Percentiles rank a stretch among this genome's conserved stretches.
Evolutionary conservation across 2,888 invertebrate genomes (phyloP).

Genomic region (Cyclophora punctaria): DNA sequence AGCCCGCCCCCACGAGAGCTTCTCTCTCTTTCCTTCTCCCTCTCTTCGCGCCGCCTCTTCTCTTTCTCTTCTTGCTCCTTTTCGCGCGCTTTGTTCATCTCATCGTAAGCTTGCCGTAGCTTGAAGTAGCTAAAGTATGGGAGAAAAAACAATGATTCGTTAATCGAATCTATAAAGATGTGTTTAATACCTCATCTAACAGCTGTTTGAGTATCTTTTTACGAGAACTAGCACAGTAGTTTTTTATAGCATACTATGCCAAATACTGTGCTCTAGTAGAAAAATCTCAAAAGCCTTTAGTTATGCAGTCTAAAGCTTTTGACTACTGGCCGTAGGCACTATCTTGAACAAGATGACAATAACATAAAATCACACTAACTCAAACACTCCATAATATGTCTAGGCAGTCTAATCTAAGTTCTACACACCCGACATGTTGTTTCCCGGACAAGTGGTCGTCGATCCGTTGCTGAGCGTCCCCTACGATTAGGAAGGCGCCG

Average conservation of each 20-base stretch:
- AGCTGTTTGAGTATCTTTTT: too few relatives aligned
- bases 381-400: too few relatives aligned
- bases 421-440: conserved; percentile 92
- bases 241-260: too few relatives aligned
- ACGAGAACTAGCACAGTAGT: too few relatives aligned
- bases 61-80: conserved; percentile 77
- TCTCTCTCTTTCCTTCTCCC: conserved; percentile 59
- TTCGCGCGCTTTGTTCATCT: conserved; percentile 77
- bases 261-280: too few relatives aligned
- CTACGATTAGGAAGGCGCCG: conserved; percentile 98
- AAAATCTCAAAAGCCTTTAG: too few relatives aligned
- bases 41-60: conserved; percentile 56
- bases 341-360: too few relatives aligned
- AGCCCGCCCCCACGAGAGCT: conserved; percentile 48
- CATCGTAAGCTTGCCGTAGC: conserved; percentile 80
- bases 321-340: too few relatives aligned
- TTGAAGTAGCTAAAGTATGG: conserved; percentile 73
- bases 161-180: neutral
- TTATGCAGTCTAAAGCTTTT: too few relatives aligned
- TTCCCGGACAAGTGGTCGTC: conserved; percentile 99
- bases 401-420: too few relatives aligned
- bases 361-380: too few relatives aligned
- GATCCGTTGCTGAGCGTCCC: conserved; percentile 97
- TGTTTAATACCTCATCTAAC: neutral
- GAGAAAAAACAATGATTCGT: neutral